These are phyloP conservation scores for Pitangus sulphuratus DNA, from an alignment of 2,797 vertebrate species.

Conservation along the genomic window DNA sequence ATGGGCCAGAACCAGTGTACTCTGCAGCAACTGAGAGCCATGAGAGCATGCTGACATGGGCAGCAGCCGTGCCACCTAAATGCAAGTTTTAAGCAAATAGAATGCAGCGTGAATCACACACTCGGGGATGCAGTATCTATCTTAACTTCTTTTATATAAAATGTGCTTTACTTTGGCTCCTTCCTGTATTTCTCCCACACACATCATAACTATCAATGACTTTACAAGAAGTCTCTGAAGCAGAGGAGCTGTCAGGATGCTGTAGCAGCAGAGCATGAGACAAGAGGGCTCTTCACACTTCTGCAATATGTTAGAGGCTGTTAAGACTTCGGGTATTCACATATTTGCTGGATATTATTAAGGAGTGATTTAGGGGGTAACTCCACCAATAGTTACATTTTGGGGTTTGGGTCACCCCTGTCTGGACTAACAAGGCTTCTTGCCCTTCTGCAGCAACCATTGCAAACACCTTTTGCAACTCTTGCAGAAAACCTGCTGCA, in stretches of 20 bases:
- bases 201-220: background rate
- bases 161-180: background rate
- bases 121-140: accelerated
- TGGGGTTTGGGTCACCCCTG: background rate
- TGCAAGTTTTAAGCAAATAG: background rate
- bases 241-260: background rate
- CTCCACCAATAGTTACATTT: background rate
- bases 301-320: background rate
- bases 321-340: background rate
- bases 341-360: background rate
- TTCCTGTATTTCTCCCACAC: background rate
- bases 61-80: background rate
- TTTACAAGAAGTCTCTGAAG: background rate
- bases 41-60: background rate
- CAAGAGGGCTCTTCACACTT: background rate
- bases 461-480: background rate
- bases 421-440: background rate
- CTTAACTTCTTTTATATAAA: background rate
- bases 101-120: background rate
- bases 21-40: background rate
- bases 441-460: background rate
- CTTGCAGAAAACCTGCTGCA: background rate
- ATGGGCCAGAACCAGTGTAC: background rate
- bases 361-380: background rate
- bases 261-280: background rate